These are phyloP conservation scores for Zaprionus obscuricornis DNA, from an alignment of 2,888 invertebrate genomes.

Conservation along the genomic window DNA sequence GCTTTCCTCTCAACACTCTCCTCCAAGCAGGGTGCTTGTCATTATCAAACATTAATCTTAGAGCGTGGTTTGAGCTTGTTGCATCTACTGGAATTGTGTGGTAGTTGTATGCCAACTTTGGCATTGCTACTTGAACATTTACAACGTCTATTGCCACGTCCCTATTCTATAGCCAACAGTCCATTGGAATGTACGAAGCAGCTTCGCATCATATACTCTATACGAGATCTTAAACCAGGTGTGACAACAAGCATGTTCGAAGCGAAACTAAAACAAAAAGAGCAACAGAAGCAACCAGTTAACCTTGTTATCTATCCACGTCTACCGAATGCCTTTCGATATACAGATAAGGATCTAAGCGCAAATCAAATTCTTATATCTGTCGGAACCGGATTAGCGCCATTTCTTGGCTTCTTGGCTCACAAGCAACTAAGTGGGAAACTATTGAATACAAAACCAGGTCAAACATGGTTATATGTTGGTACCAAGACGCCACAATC, in stretches of 20 bases:
- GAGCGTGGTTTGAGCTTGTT: slow-evolving; percentile 86
- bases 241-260: slow-evolving; percentile 86
- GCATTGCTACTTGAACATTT: slow-evolving; percentile 87
- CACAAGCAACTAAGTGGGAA: slow-evolving; percentile 83
- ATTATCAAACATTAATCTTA: slow-evolving; percentile 86
- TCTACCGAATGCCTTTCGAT: slow-evolving; percentile 71
- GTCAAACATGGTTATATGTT: slow-evolving; percentile 87
- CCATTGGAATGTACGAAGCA: slow-evolving; percentile 83
- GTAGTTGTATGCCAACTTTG: slow-evolving; percentile 88
- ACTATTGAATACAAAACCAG: slow-evolving; percentile 41
- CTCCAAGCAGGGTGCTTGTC: slow-evolving; percentile 87
- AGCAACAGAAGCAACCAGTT: slow-evolving; percentile 10
- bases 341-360: slow-evolving; percentile 80
- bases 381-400: slow-evolving; percentile 92
- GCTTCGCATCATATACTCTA: slow-evolving; percentile 89
- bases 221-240: slow-evolving; percentile 85
- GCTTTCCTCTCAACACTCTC: slow-evolving; percentile 87
- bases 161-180: slow-evolving; percentile 91
- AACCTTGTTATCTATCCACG: slow-evolving; percentile 72
- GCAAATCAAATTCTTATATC: slow-evolving; percentile 89
- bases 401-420: slow-evolving; percentile 89
- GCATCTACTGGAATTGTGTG: slow-evolving; percentile 87
- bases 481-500: slow-evolving; percentile 85
- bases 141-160: slow-evolving; percentile 89
- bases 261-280: slow-evolving; percentile 6